phyloP scores from a whole-genome alignment of 2,113 vertebrate species.

The Esox niger region DNA sequence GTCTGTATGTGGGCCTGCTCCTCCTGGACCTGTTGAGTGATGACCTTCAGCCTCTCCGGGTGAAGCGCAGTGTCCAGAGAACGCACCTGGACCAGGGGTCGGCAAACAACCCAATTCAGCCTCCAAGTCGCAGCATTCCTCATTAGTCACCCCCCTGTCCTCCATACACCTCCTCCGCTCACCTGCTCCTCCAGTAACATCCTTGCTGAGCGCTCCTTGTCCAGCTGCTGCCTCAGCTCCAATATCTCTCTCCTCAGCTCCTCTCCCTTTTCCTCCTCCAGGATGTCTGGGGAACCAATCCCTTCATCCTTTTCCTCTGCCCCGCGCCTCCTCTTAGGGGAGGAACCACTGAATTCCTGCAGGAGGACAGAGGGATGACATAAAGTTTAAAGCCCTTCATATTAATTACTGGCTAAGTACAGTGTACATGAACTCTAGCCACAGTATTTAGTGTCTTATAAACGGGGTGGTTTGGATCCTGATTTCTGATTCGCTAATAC shows the following conservation, averaged over 20 bases:
- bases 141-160: too few species aligned
- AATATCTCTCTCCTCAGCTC: conserved; percentile 94
- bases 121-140: background rate
- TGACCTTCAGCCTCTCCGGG: conserved; percentile 96
- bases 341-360: conserved; percentile 94
- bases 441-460: too few species aligned
- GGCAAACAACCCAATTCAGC: background rate
- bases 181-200: conserved; percentile 99
- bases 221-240: conserved; percentile 92
- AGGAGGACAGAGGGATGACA: background rate
- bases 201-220: conserved; percentile 93
- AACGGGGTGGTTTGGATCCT: too few species aligned
- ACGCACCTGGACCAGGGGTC: conserved; percentile 84
- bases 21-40: conserved; percentile 95
- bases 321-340: conserved; percentile 88
- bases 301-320: conserved; percentile 97
- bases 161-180: too few species aligned
- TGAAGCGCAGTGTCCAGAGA: conserved; percentile 93
- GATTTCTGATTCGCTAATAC: too few species aligned
- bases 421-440: too few species aligned
- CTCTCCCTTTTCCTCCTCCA: conserved; percentile 96
- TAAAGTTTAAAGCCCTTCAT: too few species aligned
- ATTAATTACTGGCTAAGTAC: background rate
- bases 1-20: conserved; percentile 86
- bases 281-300: conserved; percentile 92